These are phyloP conservation scores for Sceliomorpha sp. DNA, from an alignment of 2,888 invertebrate genomes.

Conservation along the genomic window DNA sequence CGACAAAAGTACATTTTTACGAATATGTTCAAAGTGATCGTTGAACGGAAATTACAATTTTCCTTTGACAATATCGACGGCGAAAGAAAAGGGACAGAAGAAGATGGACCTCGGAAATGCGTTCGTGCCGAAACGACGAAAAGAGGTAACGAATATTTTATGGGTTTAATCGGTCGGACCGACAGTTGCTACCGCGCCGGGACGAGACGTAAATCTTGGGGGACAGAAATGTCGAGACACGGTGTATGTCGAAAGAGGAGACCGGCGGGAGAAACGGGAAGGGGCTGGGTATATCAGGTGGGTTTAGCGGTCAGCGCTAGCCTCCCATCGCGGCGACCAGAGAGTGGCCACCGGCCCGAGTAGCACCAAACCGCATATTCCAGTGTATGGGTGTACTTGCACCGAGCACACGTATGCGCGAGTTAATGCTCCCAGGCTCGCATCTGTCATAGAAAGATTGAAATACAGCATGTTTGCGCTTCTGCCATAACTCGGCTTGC, in stretches of 20 bases:
- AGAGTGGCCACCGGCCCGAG: slow-evolving; percentile 73
- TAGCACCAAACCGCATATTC: slow-evolving; percentile 57
- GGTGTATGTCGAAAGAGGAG: slow-evolving; percentile 34
- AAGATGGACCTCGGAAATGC: too few relatives aligned
- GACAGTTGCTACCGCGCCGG: too few relatives aligned
- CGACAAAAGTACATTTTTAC: too few relatives aligned
- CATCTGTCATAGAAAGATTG: slow-evolving; percentile 44
- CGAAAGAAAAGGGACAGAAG: too few relatives aligned
- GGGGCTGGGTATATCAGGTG: slow-evolving; percentile 76
- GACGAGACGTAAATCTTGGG: too few relatives aligned
- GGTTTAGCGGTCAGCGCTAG: slow-evolving; percentile 76
- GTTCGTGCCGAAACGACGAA: too few relatives aligned
- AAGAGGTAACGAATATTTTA: too few relatives aligned
- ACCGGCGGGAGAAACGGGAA: slow-evolving; percentile 47
- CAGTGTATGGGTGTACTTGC: slow-evolving; percentile 12
- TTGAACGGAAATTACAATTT: too few relatives aligned
- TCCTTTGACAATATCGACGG: too few relatives aligned
- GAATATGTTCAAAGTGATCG: too few relatives aligned
- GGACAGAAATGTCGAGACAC: neutral
- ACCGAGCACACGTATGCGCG: slow-evolving; percentile 12
- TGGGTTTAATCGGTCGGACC: too few relatives aligned
- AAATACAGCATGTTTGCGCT: slow-evolving; percentile 43
- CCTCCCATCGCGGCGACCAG: slow-evolving; percentile 75
- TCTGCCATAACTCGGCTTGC: slow-evolving; percentile 34
- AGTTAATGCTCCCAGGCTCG: slow-evolving; percentile 33